Percentiles rank a stretch among this genome's conserved stretches.
These are phyloP conservation scores for Melipona bicolor DNA, from an alignment of 2,888 invertebrate genomes.

Conservation along the genomic window DNA sequence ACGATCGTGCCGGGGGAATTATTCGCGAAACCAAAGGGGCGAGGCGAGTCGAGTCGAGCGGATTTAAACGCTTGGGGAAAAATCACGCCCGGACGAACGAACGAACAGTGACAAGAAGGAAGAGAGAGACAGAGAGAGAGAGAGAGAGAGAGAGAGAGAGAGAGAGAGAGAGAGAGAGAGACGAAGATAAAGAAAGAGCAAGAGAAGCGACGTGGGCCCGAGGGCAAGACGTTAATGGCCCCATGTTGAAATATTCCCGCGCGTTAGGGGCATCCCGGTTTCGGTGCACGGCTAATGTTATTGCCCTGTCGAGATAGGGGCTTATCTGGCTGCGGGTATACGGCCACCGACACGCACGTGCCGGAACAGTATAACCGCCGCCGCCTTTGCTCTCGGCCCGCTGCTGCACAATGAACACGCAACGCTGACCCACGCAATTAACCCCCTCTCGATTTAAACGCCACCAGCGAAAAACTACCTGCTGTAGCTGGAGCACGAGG, in stretches of 20 bases:
- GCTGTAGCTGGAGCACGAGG: background rate
- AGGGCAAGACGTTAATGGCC: slow-evolving; percentile 29
- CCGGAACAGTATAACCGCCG: slow-evolving; percentile 20
- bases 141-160: background rate
- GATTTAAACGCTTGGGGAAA: background rate
- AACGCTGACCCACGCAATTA: slow-evolving; percentile 37
- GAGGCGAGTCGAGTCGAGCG: background rate
- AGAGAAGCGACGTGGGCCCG: background rate
- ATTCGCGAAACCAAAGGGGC: background rate
- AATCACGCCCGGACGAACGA: background rate
- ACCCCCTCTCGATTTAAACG: slow-evolving; percentile 16
- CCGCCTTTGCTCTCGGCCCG: slow-evolving; percentile 21
- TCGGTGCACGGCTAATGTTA: slow-evolving; percentile 48
- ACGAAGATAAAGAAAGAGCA: too few relatives aligned
- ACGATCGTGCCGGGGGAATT: background rate
- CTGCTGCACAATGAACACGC: slow-evolving; percentile 37
- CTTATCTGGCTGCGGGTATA: slow-evolving; percentile 43
- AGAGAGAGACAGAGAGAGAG: background rate
- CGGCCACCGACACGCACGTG: slow-evolving; percentile 50
- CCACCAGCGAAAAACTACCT: background rate
- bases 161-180: background rate
- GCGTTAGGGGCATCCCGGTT: slow-evolving; percentile 15
- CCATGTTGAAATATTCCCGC: slow-evolving; percentile 36
- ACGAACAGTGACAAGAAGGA: background rate
- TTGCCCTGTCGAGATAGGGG: slow-evolving; percentile 44